phyloP scores from a whole-genome alignment of 2,797 vertebrate species.

The Mastacembelus armatus region DNA sequence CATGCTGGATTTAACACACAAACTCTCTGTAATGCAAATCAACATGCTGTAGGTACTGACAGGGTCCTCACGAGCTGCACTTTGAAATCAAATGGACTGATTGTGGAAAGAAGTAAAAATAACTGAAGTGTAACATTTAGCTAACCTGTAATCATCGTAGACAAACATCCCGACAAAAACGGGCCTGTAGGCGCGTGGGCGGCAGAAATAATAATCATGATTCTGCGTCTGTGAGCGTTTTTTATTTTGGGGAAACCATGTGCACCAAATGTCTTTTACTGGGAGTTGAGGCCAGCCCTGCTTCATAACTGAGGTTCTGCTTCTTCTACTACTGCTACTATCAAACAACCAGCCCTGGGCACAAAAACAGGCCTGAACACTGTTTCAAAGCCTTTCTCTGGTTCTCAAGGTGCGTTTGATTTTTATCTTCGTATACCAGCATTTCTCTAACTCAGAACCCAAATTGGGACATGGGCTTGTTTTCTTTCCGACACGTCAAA shows the following conservation, averaged over 20 bases:
- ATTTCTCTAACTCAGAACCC: slow-evolving; percentile 34
- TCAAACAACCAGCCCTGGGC: slow-evolving; percentile 70
- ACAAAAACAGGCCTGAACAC: slow-evolving; percentile 51
- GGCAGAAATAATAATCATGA: background rate
- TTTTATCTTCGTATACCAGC: slow-evolving; percentile 63
- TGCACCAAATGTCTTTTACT: slow-evolving; percentile 28
- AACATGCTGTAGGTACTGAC: slow-evolving; percentile 16
- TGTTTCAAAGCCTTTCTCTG: slow-evolving; percentile 28
- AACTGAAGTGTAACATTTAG: slow-evolving; percentile 1
- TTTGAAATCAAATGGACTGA: slow-evolving; percentile 7
- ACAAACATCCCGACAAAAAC: background rate
- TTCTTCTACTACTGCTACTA: slow-evolving; percentile 77
- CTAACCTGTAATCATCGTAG: background rate
- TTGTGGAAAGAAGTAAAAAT: background rate
- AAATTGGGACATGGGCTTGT: slow-evolving; percentile 40
- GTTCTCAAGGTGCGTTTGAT: slow-evolving; percentile 25
- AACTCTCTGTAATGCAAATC: slow-evolving; percentile 11
- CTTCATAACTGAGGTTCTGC: slow-evolving; percentile 74
- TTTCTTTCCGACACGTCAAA: slow-evolving; percentile 16
- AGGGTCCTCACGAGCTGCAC: slow-evolving; percentile 25
- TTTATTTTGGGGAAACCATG: slow-evolving; percentile 35
- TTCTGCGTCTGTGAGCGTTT: background rate
- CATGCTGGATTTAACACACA: background rate
- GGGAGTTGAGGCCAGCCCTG: slow-evolving; percentile 74
- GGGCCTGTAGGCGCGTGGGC: background rate